Evolutionary conservation across 1,140 invertebrate species (phyloP), one percentile per base, ranked within the genome.

Genomic region (Heterodera schachtii): DNA sequence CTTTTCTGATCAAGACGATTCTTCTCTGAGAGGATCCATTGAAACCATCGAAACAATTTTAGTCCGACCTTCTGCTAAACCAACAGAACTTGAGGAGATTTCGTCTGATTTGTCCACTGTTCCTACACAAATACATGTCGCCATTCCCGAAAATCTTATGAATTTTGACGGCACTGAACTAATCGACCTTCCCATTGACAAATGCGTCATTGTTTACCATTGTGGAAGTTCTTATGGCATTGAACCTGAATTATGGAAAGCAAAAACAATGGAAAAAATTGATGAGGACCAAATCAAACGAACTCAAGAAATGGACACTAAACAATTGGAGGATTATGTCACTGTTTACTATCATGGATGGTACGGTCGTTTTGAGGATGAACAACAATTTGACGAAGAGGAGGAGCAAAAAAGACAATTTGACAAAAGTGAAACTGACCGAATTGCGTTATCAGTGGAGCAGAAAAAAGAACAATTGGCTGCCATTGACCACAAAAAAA

Each of bases 151-250:
- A 19, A 4, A 1, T 16, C 57, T 60, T 60, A 16, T 60, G 11
- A 60, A 2, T 19, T 60, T 60, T 60, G 57, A 1, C 13, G 16
- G 16, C 11, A 60, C 57, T 60, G 57, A 60, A 19, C 5, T 60
- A 19, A 16, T 60, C 57, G 19, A 60, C 57, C 5, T 11, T 19
- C 60, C 64, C 2, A 82, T 82, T 82, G 79, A 82, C 60, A 19
- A 82, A 47, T 52, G 21, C 21, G 73, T 80, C 13, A 31, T 13
- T 21, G 74, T 79, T 64, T 81, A 49, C 21, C 64, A 79, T 79
- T 21, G 21, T 43, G 77, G 49, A n/a, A n/a, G n/a, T n/a, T n/a
- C n/a, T n/a, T n/a, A n/a, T n/a, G n/a, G n/a, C n/a, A n/a, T n/a
- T n/a, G n/a, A n/a, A n/a, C n/a, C n/a, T n/a, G n/a, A n/a, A n/a